Evolutionary conservation across 2,888 invertebrate species (phyloP).

Genomic region (Brachycybe producta): DNA sequence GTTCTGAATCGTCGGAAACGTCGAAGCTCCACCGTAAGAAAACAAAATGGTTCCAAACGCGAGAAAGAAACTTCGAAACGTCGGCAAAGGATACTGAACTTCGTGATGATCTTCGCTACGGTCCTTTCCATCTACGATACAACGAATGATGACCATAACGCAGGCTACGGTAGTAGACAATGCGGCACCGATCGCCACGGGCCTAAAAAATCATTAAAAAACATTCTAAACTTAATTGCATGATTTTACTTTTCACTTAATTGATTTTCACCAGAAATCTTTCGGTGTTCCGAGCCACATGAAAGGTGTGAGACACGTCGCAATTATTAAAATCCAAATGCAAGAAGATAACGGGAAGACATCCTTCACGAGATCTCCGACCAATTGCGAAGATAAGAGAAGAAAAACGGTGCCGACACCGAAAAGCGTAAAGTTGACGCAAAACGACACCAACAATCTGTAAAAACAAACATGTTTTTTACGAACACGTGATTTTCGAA

Average conservation of each 20-base stretch:
- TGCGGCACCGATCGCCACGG: constrained; percentile 50
- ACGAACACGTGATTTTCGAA: no score
- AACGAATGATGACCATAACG: constrained; percentile 48
- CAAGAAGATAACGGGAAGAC: constrained; percentile 44
- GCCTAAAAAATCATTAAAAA: constrained; percentile 35
- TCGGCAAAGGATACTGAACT: constrained; percentile 30
- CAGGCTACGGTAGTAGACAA: constrained; percentile 48
- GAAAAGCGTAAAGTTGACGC: constrained; percentile 32
- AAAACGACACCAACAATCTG: constrained; percentile 24
- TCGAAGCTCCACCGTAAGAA: constrained; percentile 57
- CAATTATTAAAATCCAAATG: constrained; percentile 49
- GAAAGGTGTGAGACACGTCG: constrained; percentile 45
- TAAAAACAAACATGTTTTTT: not conserved
- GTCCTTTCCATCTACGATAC: constrained; percentile 40
- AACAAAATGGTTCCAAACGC: constrained; percentile 57
- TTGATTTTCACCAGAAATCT: constrained; percentile 51
- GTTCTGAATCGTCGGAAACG: constrained; percentile 65
- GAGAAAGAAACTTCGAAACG: constrained; percentile 50
- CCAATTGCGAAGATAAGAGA: constrained; percentile 50
- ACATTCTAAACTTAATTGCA: not conserved
- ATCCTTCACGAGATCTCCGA: constrained; percentile 43
- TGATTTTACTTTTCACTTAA: not conserved
- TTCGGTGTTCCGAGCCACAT: constrained; percentile 55
- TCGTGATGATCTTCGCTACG: not conserved
- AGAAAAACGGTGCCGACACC: constrained; percentile 54